Evolutionary conservation across 2,797 vertebrate species (phyloP).

Genomic region (Amblyraja radiata): DNA sequence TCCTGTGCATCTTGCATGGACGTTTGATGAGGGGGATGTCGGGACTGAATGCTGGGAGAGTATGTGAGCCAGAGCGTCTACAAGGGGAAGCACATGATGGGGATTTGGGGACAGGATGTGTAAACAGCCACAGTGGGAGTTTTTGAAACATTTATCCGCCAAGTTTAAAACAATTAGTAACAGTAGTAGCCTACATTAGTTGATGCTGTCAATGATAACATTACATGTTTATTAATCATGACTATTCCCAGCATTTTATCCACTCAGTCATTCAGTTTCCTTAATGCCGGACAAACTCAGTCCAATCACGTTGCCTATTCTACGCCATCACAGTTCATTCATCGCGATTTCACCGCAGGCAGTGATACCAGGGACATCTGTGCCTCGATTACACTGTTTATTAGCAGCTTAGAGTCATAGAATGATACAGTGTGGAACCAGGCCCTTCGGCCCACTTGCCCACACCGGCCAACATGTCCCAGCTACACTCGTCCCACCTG

Average conservation of each 20-base stretch:
- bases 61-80: background rate
- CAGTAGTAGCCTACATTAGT: constrained; percentile 21
- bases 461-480: too few species aligned
- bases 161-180: constrained; percentile 30
- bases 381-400: constrained; percentile 1
- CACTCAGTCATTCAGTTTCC: constrained; percentile 14
- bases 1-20: background rate
- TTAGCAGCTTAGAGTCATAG: background rate
- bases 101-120: background rate
- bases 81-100: background rate
- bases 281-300: constrained; percentile 24
- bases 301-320: background rate
- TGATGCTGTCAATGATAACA: constrained; percentile 15
- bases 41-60: too few species aligned
- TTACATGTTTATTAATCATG: constrained; percentile 35
- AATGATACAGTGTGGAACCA: too few species aligned
- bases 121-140: constrained; percentile 20
- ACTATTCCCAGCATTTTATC: constrained; percentile 5
- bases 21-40: background rate
- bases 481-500: too few species aligned
- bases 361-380: constrained; percentile 26
- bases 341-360: constrained; percentile 25
- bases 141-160: constrained; percentile 14
- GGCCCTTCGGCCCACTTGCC: too few species aligned
- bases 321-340: constrained; percentile 15